Evolutionary conservation across 2,888 invertebrate species (phyloP).

Genomic region (Agrilus biguttatus): DNA sequence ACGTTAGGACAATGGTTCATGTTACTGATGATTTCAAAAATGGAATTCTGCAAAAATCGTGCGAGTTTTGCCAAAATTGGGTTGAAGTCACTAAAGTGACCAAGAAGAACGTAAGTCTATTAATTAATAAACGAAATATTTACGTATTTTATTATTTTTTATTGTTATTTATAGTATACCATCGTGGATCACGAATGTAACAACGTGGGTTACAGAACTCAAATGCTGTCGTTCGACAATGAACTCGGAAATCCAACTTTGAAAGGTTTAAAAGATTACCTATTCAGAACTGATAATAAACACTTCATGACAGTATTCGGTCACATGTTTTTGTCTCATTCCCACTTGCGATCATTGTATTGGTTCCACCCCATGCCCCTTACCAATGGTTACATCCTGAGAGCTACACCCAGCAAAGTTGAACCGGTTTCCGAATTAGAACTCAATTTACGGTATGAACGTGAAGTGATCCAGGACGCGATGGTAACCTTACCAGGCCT

Average conservation of each 20-base stretch:
- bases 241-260: slow-evolving; percentile 12
- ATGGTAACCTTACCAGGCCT: slow-evolving; percentile 10
- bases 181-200: slow-evolving; percentile 12
- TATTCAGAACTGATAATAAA: slow-evolving; percentile 3
- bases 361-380: slow-evolving; percentile 8
- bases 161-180: slow-evolving; percentile 10
- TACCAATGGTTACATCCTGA: slow-evolving; percentile 9
- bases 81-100: slow-evolving; percentile 18
- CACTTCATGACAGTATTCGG: slow-evolving; percentile 7
- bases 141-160: neutral
- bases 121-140: neutral
- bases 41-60: slow-evolving; percentile 18
- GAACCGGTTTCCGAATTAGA: slow-evolving; percentile 22
- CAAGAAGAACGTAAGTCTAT: slow-evolving; percentile 16
- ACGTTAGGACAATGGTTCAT: slow-evolving; percentile 23
- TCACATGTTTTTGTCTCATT: slow-evolving; percentile 4
- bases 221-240: slow-evolving; percentile 3
- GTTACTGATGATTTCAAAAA: slow-evolving; percentile 19
- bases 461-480: slow-evolving; percentile 12
- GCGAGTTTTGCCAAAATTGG: slow-evolving; percentile 19
- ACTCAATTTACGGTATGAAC: slow-evolving; percentile 17
- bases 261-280: slow-evolving; percentile 2
- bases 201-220: slow-evolving; percentile 1
- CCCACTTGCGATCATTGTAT: slow-evolving; percentile 5
- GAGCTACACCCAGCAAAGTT: slow-evolving; percentile 10